Conservation (phyloP, 2,797 vertebrate species). For the Poecilia picta region DNA sequence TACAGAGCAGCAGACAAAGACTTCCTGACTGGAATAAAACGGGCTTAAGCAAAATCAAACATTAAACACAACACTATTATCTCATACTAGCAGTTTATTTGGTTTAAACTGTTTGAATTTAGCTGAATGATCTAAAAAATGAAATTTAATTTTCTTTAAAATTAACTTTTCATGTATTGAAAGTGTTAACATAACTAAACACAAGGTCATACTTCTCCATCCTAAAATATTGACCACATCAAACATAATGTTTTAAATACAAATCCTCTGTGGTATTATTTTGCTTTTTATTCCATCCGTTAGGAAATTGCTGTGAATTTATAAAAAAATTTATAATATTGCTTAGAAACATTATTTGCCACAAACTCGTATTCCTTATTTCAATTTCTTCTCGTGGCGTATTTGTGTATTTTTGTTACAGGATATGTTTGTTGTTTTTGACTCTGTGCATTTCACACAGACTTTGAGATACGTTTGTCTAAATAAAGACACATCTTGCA, state of each 20-base stretch:
- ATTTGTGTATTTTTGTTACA: neutral
- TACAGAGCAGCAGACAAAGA: slow-evolving; percentile 13
- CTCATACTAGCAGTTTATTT: slow-evolving; percentile 7
- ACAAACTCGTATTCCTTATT: neutral
- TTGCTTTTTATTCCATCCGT: neutral
- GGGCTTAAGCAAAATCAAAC: slow-evolving; percentile 11
- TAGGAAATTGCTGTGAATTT: neutral
- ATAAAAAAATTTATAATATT: no score
- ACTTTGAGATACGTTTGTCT: neutral
- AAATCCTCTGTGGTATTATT: neutral
- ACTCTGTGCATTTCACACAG: neutral
- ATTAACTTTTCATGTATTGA: neutral
- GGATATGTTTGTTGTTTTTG: neutral
- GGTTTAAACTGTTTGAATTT: slow-evolving; percentile 1
- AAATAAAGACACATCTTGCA: neutral
- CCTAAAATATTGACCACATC: neutral
- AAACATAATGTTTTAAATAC: neutral
- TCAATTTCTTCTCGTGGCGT: neutral
- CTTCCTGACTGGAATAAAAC: slow-evolving; percentile 21
- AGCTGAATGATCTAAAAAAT: neutral
- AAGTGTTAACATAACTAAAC: neutral
- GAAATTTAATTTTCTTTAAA: neutral
- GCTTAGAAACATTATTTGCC: neutral
- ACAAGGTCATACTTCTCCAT: neutral
- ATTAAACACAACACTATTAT: slow-evolving; percentile 3